Percentiles rank a stretch among this genome's conserved stretches.
phyloP scores from a whole-genome alignment of 2,113 vertebrate species.

The Junco hyemalis region DNA sequence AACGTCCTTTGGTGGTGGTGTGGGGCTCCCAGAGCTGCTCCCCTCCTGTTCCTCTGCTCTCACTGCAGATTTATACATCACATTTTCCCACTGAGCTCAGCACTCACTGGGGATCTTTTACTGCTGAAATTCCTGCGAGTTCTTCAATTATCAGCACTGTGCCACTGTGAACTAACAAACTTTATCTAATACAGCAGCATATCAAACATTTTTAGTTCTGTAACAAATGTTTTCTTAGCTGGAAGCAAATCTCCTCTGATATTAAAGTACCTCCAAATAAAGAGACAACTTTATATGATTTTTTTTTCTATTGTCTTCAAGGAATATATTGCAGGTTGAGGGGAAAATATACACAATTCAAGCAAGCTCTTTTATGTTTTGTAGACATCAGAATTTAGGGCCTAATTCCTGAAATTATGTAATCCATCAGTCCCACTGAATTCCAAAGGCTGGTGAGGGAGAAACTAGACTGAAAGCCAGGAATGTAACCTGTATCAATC shows the following conservation, averaged over 20 bases:
- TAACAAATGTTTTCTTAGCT: conserved; percentile 27
- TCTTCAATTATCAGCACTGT: background rate
- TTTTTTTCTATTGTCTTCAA: background rate
- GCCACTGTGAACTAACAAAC: background rate
- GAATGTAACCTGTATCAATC: background rate
- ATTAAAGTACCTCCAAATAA: background rate
- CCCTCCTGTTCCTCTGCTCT: background rate
- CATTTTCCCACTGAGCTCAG: conserved; percentile 5
- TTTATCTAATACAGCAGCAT: background rate
- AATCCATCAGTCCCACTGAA: background rate
- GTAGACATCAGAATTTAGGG: background rate
- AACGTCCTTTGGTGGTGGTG: background rate
- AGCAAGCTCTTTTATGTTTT: background rate
- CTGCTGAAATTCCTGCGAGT: background rate
- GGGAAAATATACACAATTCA: background rate
- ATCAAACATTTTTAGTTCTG: conserved; percentile 2
- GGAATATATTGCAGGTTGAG: background rate
- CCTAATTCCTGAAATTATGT: background rate
- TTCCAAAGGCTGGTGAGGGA: background rate
- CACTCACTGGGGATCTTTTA: background rate
- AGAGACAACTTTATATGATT: background rate
- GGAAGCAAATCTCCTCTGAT: conserved; percentile 3
- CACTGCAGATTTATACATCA: background rate
- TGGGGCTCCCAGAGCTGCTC: background rate
- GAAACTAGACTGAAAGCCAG: background rate